Evolutionary conservation across 2,797 vertebrate species (phyloP), one percentile per base, ranked within the genome.

Genomic region (Chaunax sp.): DNA sequence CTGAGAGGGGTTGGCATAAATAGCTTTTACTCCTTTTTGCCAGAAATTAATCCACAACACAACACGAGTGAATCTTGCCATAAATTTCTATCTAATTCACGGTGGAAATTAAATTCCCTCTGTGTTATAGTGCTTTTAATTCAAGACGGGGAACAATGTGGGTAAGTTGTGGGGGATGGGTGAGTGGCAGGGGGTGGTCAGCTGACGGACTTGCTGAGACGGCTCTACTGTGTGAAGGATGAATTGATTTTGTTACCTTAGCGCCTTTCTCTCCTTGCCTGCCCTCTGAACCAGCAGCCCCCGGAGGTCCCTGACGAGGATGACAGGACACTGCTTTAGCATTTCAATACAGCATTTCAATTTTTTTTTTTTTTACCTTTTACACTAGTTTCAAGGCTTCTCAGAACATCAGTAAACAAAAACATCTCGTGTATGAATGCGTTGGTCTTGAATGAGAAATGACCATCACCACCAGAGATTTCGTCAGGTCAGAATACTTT

Each of bases 181-280:
- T 5, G 7, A 8, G 0, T n/a, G 26, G 23, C 28, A 20, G n/a
- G 35, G 30, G 22, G 25, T 20, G 26, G 20, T 15, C 19, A 19
- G 28, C 16, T 1, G 6, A 16, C 52, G 60, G 56, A 73, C 59
- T 52, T 61, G 78, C 74, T 84, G 71, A 82, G 63, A 51, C 0
- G n/a, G 78, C 75, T 79, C 52, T 61, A 50, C 64, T 76, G 64
- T 54, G 64, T 5, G 8, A 52, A 59, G 61, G 75, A 71, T 64
- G 72, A 64, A 87, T 77, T 74, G 80, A 82, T 88, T 90, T 75
- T 49, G 53, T 92, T 94, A 99, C 98, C 98, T 99, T 99, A 62
- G 96, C 95, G 45, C 98, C 98, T 88, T 99, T 99, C 93, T 99
- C 98, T 72, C 98, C 98, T 93, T 98, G 96, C 73, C 97, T 95